A percentile compares a stretch with the other conserved stretches of the same genome.
Conservation (phyloP, 2,797 vertebrate genomes). For the Hemitrygon akajei region DNA sequence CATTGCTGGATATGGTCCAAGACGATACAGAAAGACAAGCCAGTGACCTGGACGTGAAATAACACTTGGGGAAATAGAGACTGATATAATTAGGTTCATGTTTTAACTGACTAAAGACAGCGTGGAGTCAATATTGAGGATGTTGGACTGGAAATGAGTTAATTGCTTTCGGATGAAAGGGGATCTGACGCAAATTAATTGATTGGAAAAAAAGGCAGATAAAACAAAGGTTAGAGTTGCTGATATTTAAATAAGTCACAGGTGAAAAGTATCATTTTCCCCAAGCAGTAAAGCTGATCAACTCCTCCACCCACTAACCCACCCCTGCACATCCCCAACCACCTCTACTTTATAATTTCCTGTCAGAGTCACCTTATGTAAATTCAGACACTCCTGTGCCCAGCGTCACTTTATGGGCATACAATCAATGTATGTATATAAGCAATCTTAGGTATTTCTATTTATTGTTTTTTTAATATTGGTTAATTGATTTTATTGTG, state of each 20-base stretch:
- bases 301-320: no score
- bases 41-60: background rate
- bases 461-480: no score
- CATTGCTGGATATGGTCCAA: background rate
- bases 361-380: no score
- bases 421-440: no score
- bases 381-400: no score
- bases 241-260: background rate
- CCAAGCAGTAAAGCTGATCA: no score
- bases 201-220: constrained; percentile 10
- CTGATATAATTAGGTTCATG: background rate
- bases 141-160: constrained; percentile 31
- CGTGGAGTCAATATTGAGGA: background rate
- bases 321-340: no score
- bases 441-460: no score
- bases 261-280: no score
- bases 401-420: no score
- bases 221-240: background rate
- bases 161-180: constrained; percentile 4
- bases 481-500: no score
- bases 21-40: background rate
- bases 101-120: background rate
- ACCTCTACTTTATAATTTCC: no score
- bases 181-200: constrained; percentile 24
- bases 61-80: background rate